A percentile compares a stretch with the other conserved stretches of the same genome.
These are phyloP conservation scores for Sandelia bainsii DNA, from an alignment of 2,797 vertebrate species.

Conservation along the genomic window DNA sequence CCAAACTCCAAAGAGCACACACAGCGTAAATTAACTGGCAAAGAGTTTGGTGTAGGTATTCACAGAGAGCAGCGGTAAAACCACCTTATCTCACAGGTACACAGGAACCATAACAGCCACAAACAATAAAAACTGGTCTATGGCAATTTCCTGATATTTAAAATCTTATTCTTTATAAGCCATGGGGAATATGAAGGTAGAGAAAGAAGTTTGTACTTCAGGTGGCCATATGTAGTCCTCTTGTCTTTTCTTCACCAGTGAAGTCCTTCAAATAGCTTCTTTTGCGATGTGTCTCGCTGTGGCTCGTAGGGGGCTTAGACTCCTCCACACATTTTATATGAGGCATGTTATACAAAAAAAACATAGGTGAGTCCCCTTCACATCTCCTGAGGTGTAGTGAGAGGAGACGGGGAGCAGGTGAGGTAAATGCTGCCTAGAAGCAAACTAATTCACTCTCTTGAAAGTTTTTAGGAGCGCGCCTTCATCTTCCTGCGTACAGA, in stretches of 20 bases:
- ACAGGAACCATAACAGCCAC: neutral
- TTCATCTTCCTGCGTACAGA: conserved; percentile 92
- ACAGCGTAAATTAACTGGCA: conserved; percentile 1
- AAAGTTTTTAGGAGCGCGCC: conserved; percentile 71
- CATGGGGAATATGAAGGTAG: neutral
- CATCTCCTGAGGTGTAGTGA: conserved; percentile 3
- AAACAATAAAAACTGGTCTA: conserved; percentile 3
- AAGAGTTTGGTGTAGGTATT: neutral
- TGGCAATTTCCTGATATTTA: neutral
- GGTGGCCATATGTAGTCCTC: neutral
- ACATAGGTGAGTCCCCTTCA: conserved; percentile 3
- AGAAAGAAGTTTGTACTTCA: neutral
- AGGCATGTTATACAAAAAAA: conserved; percentile 13
- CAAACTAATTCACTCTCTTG: conserved; percentile 35
- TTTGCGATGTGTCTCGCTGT: neutral
- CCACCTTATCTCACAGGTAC: neutral
- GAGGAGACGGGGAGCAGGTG: neutral
- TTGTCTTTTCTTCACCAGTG: neutral
- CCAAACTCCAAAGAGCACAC: conserved; percentile 17
- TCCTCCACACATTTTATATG: conserved; percentile 9
- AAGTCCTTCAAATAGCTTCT: conserved; percentile 1
- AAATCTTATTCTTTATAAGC: neutral
- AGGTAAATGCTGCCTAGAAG: conserved; percentile 4
- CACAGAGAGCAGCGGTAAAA: conserved; percentile 14
- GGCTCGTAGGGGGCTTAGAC: neutral